A percentile compares a stretch with the other conserved stretches of the same genome.
phyloP scores from a whole-genome alignment of 2,888 invertebrate genomes.

The Carpatolechia fugitivella region DNA sequence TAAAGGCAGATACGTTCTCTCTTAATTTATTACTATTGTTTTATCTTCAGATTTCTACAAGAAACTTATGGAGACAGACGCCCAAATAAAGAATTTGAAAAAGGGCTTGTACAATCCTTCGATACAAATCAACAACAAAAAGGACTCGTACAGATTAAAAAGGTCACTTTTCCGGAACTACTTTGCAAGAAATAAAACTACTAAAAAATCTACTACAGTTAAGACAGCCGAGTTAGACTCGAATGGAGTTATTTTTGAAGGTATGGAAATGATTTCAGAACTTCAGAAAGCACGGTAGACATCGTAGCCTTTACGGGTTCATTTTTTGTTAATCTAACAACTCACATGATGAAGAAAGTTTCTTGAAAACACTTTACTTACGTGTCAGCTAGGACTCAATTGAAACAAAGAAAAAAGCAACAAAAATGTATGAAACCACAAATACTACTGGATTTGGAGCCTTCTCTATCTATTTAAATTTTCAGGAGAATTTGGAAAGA shows the following conservation, averaged over 20 bases:
- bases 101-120: conserved; percentile 22
- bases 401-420: neutral
- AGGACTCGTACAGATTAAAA: conserved; percentile 34
- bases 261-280: too few species aligned
- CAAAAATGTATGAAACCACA: neutral
- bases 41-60: conserved; percentile 62
- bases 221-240: neutral
- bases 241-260: neutral
- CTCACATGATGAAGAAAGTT: too few species aligned
- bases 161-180: conserved; percentile 34
- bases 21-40: too few species aligned
- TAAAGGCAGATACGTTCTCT: too few species aligned
- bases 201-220: neutral
- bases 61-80: conserved; percentile 57
- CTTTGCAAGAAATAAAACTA: conserved; percentile 1
- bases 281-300: too few species aligned
- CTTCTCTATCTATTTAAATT: too few species aligned
- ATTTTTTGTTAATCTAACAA: too few species aligned
- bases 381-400: too few species aligned
- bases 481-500: too few species aligned
- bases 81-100: conserved; percentile 52
- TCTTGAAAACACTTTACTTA: too few species aligned
- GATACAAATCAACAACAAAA: neutral
- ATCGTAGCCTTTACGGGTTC: too few species aligned
- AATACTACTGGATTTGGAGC: too few species aligned